Evolutionary conservation across 2,888 invertebrate genomes (phyloP), one percentile per base, ranked within the genome.

Genomic region (Cactoblastis cactorum): DNA sequence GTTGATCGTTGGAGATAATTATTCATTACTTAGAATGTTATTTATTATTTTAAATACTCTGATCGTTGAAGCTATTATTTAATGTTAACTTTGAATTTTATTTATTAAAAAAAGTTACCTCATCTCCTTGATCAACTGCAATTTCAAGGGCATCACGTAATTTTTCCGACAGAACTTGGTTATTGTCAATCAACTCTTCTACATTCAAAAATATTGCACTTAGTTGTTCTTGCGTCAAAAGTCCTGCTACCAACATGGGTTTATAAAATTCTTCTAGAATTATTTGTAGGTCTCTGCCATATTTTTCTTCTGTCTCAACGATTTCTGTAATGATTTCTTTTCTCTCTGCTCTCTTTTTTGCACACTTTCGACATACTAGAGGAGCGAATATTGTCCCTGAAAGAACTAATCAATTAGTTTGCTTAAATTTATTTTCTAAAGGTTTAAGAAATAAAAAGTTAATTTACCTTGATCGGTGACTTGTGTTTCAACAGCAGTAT

Each of bases 291-390:
- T 98, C 98, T 49, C 97, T 91, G 15, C 97, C 97, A 74, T 98
- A 98, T 72, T 97, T 98, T 73, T 97, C 95, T 84, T 98, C 98
- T 1, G 98, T 98, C 83, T 98, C 98, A 3, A 97, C 96, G 55
- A 98, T 97, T 90, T 98, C 98, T 2, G 95, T 95, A 48, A 98
- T 95, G 32, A 97, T 98, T 89, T 98, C 97, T 72, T 97, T 97
- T 50, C 98, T 92, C 77, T 98, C 98, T 6, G 95, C 93, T 51
- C 97, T 91, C 70, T 95, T 95, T 73, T 97, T 96, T 53, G 94
- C 91, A 78, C 98, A 98, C 76, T 97, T 96, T 57, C 95, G 92
- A 80, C 97, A 98, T 28, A 96, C 93, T 55, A 96, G 83, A 0
- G 95, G 95, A 22, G 95, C 95, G 67, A 93, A 95, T 68, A 93